A percentile compares a stretch with the other conserved stretches of the same genome.
Conservation (phyloP, 92 coral and sea anemone genomes). For the Porites lobata region DNA sequence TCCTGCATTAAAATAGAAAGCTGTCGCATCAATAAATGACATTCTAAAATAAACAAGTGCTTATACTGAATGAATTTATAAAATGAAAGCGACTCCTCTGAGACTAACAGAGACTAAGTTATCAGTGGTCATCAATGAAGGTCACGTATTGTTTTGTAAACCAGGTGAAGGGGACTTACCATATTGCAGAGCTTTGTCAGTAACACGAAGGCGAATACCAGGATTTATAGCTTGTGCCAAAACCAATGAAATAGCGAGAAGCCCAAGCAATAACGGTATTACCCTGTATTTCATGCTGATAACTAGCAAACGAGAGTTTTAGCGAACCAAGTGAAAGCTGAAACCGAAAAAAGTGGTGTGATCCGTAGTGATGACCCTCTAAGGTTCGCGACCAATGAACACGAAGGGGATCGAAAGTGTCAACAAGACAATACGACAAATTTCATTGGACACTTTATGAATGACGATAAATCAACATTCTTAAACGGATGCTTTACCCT, state of each 20-base stretch:
- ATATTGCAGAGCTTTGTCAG: conserved; percentile 85
- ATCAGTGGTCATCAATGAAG: background rate
- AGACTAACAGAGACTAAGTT: background rate
- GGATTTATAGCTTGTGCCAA: conserved; percentile 63
- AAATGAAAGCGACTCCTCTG: background rate
- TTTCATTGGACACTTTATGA: conserved; percentile 4
- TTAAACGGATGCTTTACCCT: background rate
- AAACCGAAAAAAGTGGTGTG: background rate
- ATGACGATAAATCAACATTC: background rate
- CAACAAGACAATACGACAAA: background rate
- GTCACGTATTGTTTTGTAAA: background rate
- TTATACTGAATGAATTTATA: too few species aligned
- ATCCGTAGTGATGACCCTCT: conserved; percentile 1
- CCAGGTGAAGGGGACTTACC: conserved; percentile 60
- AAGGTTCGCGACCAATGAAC: background rate
- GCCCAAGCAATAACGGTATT: background rate
- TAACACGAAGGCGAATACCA: conserved; percentile 84
- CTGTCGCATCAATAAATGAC: too few species aligned
- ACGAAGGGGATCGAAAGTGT: conserved; percentile 15
- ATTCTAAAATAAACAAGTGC: too few species aligned
- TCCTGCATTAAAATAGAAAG: too few species aligned
- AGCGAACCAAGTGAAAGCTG: background rate
- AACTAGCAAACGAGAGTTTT: background rate
- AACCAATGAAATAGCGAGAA: background rate
- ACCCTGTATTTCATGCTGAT: background rate